A percentile compares a stretch with the other conserved stretches of the same genome.
Conservation (phyloP, 1,140 invertebrate genomes). For the Zaprionus vittiger region DNA sequence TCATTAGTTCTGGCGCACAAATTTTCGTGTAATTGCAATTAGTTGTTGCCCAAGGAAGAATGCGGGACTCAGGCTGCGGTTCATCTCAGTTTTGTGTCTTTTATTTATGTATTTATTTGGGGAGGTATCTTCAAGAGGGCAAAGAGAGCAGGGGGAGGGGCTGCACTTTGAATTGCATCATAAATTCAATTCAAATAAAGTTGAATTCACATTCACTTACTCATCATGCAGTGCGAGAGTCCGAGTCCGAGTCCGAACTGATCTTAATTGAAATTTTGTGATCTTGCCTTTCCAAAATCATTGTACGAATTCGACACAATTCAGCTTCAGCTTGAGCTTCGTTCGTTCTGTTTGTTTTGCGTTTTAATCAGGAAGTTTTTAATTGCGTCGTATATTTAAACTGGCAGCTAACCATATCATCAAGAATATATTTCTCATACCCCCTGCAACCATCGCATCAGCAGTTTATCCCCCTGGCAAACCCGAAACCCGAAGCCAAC, state of each 20-base stretch:
- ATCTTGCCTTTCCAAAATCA: constrained; percentile 46
- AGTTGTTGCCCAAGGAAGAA: constrained; percentile 34
- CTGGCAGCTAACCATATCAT: constrained; percentile 69
- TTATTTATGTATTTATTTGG: constrained; percentile 31
- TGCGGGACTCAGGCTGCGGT: constrained; percentile 49
- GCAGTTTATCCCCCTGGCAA: constrained; percentile 5
- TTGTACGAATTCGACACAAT: constrained; percentile 43
- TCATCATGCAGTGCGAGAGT: constrained; percentile 38
- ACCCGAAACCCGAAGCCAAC: constrained; percentile 36
- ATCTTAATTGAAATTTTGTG: constrained; percentile 61
- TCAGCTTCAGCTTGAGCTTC: constrained; percentile 13
- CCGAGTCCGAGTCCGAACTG: constrained; percentile 12
- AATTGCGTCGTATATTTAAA: constrained; percentile 76
- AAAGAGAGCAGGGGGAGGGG: not conserved
- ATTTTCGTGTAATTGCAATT: constrained; percentile 42
- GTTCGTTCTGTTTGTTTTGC: constrained; percentile 56
- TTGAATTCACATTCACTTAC: constrained; percentile 69
- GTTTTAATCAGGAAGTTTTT: constrained; percentile 81
- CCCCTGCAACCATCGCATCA: not conserved
- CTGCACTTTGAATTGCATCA: constrained; percentile 57
- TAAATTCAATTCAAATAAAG: constrained; percentile 70
- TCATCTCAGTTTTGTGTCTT: constrained; percentile 24
- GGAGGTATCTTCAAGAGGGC: constrained; percentile 3
- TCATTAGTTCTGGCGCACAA: constrained; percentile 12
- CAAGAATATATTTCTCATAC: constrained; percentile 22